phyloP scores from a whole-genome alignment of 2,113 vertebrate species.

The Mesitornis unicolor region DNA sequence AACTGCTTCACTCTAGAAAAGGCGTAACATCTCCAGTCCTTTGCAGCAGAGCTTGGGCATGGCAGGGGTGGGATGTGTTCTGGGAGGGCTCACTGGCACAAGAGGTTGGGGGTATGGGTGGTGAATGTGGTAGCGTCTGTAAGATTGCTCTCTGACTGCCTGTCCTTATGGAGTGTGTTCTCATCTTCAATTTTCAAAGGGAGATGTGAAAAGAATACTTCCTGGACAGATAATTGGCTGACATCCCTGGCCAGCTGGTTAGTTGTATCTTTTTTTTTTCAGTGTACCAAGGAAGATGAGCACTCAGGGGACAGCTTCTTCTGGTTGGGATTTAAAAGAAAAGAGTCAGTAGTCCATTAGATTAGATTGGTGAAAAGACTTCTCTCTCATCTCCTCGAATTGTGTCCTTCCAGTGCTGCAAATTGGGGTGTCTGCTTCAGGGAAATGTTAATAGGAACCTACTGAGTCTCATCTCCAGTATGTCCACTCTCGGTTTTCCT shows the following conservation, averaged over 20 bases:
- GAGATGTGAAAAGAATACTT: neutral
- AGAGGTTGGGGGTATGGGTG: constrained; percentile 9
- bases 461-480: neutral
- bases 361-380: neutral
- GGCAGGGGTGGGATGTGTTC: neutral
- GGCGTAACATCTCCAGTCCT: neutral
- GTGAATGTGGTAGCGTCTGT: neutral
- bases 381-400: neutral
- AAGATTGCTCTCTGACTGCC: constrained; percentile 18
- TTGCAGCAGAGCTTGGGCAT: neutral
- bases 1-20: neutral
- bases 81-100: constrained; percentile 18
- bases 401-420: neutral
- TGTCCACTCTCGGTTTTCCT: neutral
- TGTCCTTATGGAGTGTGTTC: constrained; percentile 4
- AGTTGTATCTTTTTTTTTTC: neutral
- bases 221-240: neutral
- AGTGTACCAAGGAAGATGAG: neutral
- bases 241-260: neutral
- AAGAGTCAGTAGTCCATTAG: neutral
- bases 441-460: neutral
- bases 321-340: neutral
- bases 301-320: neutral
- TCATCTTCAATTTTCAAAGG: neutral
- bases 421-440: neutral